Conservation (phyloP, 92 coral and sea anemone genomes). For the Zoanthus gigantus region DNA sequence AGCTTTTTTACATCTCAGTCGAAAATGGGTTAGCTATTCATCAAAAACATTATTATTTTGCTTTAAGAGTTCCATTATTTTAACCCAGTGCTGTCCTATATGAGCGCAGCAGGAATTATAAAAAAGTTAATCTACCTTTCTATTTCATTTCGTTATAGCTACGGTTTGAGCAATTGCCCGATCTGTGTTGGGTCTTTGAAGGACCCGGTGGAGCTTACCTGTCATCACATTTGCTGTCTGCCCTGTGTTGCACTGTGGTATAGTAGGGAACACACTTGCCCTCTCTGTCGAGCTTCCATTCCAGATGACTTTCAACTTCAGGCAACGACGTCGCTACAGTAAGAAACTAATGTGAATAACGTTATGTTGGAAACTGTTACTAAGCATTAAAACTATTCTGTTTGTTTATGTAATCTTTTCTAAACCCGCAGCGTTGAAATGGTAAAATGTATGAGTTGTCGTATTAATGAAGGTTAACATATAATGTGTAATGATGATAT, state of each 20-base stretch:
- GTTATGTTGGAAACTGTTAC: too few relatives aligned
- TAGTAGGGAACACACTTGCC: constrained; percentile 55
- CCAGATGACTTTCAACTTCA: constrained; percentile 48
- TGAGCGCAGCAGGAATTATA: neutral
- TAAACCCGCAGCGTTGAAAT: too few relatives aligned
- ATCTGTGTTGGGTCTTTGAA: constrained; percentile 59
- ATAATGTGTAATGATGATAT: too few relatives aligned
- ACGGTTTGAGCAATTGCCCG: constrained; percentile 56
- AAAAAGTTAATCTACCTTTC: neutral
- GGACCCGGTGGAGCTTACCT: constrained; percentile 69
- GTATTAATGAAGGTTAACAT: too few relatives aligned
- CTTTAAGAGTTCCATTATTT: neutral
- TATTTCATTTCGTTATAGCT: constrained; percentile 12
- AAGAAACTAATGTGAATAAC: neutral
- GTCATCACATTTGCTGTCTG: constrained; percentile 66
- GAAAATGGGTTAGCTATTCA: too few relatives aligned
- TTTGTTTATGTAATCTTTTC: too few relatives aligned
- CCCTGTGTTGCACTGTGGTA: constrained; percentile 61
- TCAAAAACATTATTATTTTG: too few relatives aligned
- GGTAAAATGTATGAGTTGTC: too few relatives aligned
- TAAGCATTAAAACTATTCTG: too few relatives aligned
- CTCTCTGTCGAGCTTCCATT: constrained; percentile 51
- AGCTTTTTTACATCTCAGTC: neutral
- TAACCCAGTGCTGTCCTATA: neutral
- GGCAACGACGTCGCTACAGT: constrained; percentile 45